phyloP scores from a whole-genome alignment of 2,797 vertebrate genomes.

The Spheniscus humboldti region DNA sequence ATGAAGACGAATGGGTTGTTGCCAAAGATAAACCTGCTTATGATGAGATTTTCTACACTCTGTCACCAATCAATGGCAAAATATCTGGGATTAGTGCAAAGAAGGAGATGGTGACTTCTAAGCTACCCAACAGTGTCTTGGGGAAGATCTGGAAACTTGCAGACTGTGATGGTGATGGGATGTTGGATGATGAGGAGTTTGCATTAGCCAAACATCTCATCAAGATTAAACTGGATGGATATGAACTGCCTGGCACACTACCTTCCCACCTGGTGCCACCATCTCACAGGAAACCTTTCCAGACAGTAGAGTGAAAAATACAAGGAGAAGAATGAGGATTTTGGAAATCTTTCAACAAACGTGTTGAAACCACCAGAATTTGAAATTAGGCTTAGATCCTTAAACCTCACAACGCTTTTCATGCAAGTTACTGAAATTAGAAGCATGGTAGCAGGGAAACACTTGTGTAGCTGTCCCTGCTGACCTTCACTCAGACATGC shows the following conservation, averaged over 20 bases:
- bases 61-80: conserved; percentile 95
- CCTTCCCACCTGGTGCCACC: conserved; percentile 91
- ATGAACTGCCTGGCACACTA: conserved; percentile 86
- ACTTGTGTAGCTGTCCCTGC: not conserved
- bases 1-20: conserved; percentile 93
- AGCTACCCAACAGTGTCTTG: conserved; percentile 91
- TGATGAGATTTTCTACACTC: conserved; percentile 96
- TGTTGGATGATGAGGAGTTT: conserved; percentile 97
- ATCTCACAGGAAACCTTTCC: conserved; percentile 83
- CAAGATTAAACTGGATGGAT: conserved; percentile 93
- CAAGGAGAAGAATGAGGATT: not conserved
- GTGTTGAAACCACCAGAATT: not conserved
- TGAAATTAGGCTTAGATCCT: conserved; percentile 7
- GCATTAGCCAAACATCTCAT: conserved; percentile 95
- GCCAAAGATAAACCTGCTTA: conserved; percentile 92
- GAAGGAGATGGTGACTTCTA: conserved; percentile 97
- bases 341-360: not conserved
- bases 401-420: not conserved
- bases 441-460: not conserved
- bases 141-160: conserved; percentile 98
- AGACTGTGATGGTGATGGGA: conserved; percentile 91
- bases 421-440: not conserved
- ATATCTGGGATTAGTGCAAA: conserved; percentile 93
- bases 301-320: conserved; percentile 64
- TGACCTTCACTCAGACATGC: conserved; percentile 12